Base-by-base conservation (phyloP, 2,113 vertebrate species). In the Loxodonta africana region DNA sequence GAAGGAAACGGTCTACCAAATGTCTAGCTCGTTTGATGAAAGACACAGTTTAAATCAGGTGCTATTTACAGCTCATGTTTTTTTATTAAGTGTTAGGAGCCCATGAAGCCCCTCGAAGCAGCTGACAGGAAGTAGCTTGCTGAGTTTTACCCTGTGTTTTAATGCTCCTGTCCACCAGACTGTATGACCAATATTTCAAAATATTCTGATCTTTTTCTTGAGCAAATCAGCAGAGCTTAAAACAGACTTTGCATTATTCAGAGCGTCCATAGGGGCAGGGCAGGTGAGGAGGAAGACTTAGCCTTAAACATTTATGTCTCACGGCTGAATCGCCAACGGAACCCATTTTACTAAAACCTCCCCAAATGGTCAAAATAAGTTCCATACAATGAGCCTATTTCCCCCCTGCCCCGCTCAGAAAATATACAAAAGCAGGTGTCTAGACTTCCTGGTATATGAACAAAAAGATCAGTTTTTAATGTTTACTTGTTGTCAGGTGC, bases 351-450 rank as follows among this genome's bases (percentile, higher is more conserved):
- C 92, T 98, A 97, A 98, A 98, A 96, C 89, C 87, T 95, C 95
- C 96, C 96, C 96, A 98, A 98, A 97, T 65, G 92, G 92, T 93
- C 97, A 90, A 92, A 98, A 98, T 98, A 97, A 96, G 95, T 98
- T 98, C 98, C 97, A 95, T 97, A 97, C 95, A 98, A 98, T 96
- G 93, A 96, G 90, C 96, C 97, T 98, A 96, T 97, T 96, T 98
- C 97, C 17, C 62, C 67, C 73, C 28, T n/a, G 3, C 76, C 84
- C 98, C 92, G 37, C 37, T 37, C 93, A 98, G 91, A 98, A 98
- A 98, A 98, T 98, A 98, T 98, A 98, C 97, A 98, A 95, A 98
- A 97, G 80, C 98, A 98, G 98, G 98, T 98, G 98, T 97, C 94
- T 97, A 95, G 88, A 94, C 97, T 98, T 98, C 97, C 97, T 97